Base-by-base conservation (phyloP, 1,140 invertebrate genomes). In the Nasonia longicornis region DNA sequence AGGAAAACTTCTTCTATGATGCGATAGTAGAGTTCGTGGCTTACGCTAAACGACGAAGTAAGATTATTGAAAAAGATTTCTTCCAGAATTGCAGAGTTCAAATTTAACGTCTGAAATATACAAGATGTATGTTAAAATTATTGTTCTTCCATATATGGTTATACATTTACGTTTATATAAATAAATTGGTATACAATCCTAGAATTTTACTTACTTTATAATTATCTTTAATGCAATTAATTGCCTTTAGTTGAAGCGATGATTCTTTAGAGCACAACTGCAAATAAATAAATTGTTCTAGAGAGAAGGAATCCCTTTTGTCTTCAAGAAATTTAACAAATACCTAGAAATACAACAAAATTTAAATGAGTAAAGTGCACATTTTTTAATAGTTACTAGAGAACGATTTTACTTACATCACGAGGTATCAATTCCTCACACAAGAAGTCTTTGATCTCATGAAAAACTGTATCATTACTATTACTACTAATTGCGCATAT, bases 21-120 rank as follows among this genome's bases (percentile, higher is more conserved):
- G 84, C 85, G 84, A 73, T 88, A 84, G 29, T 90, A 91, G 29
- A 91, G 78, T 12, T 86, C 84, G 80, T 89, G 88, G 82, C 86
- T 87, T 4, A 90, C 88, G 63, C 82, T 83, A 35, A 91, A 91
- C 20, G 74, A 86, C 22, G 84, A 70, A 8, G 89, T 90, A 42
- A 91, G 84, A 82, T 91, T 87, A 83, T 87, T 88, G 71, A 89
- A 87, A 71, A 91, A 91, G 3, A 91, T 76, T 85, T 90, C 88
- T 84, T 90, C 88, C 58, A 91, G 77, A 52, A 90, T 85, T 35
- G 84, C 83, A 72, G 86, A 52, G 45, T 87, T 76, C 22, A 89
- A 83, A n/a, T 81, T 83, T 6, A 86, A 29, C 42, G 82, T 79
- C 89, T 89, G 66, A 63, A 86, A 87, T 45, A 82, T 26, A 74